Base-by-base conservation (phyloP, 2,888 invertebrate genomes). In the Dastarcus helophoroides region DNA sequence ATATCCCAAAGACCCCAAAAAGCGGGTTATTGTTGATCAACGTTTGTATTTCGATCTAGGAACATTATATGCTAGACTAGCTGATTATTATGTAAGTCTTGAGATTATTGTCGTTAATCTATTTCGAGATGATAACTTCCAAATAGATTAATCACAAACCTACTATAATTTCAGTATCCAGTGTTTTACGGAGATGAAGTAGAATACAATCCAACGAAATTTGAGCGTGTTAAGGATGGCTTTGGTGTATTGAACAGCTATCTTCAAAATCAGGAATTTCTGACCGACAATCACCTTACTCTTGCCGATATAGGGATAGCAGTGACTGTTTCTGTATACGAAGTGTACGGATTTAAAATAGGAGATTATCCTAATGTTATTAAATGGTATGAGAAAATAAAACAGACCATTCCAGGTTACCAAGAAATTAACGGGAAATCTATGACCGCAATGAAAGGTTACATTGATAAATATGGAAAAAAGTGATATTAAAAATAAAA, bases 21-120 rank as follows among this genome's bases (percentile, higher is more conserved):
- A 75, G 43, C 69, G 84, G 21, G 88, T 81, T 1, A 33, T 76
- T 2, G 78, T 90, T 26, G 83, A 89, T 59, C 79, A 83, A 52
- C 69, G 79, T 32, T 61, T 88, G 34, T 82, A 77, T 62, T 88
- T 86, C 57, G 86, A 88, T 50, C 69, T 79, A 51, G 81, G 80
- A 13, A 79, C 76, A 0, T 62, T 90, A 3, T 83, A 77, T 59
- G 65, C 69, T 37, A 68, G 75, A 48, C 76, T 83, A 44, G 64
- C 66, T 3, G 78, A 79, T 35, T 79, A 78, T 51, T 80, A 79
- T 50, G 81, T 82, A 57, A 68, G 78, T 71, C n/a, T n/a, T n/a
- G n/a, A n/a, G n/a, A 23, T 11, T 3, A 23, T 22, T 3, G 2
- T 23, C 23, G 14, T 12, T 10, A 23, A 23, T 23, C 13, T 23